Evolutionary conservation across 2,797 vertebrate species (phyloP), one percentile per base, ranked within the genome.

Genomic region (Mus caroli): DNA sequence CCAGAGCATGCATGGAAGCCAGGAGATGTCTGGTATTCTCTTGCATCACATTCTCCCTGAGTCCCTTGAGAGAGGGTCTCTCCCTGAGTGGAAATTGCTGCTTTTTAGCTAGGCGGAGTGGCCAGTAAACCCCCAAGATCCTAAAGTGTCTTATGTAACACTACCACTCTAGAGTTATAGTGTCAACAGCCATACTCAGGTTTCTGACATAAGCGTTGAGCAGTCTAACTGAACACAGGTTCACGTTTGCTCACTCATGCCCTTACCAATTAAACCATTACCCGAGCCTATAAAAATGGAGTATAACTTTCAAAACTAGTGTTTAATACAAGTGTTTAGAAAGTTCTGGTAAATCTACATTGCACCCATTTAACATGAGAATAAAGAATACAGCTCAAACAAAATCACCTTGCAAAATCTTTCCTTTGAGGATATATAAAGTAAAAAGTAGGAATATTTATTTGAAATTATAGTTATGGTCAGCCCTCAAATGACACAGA

Each of bases 361-460:
- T 34, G 24, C 19, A 17, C 56, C 40, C 43, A 83, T 8, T 50
- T 67, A 58, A 67, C 28, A 46, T 26, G 56, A 12, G 34, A 84
- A 64, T 76, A 80, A 79, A 84, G 24, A 88, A 78, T n/a, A 84
- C 17, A 88, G 15, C n/a, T 92, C 69, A 88, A 86, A 91, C 64
- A 52, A 6, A 37, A 24, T n/a, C 22, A 79, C 37, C 69, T 69
- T 40, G 60, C 34, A 52, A 24, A 87, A 71, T 78, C 6, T 58
- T 58, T 62, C 40, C 52, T 62, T 84, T 14, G 89, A 93, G 4
- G 31, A 84, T 24, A n/a, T 40, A 78, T 43, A 83, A 82, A 80
- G 80, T 73, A 75, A 22, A 31, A 80, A 84, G 3, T 46, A 40
- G 52, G 2, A 90, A 73, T 20, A n/a, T 85, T 31, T 67, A 43